These are phyloP conservation scores for Mus spretus DNA, from an alignment of 2,797 vertebrate species.

Conservation along the genomic window DNA sequence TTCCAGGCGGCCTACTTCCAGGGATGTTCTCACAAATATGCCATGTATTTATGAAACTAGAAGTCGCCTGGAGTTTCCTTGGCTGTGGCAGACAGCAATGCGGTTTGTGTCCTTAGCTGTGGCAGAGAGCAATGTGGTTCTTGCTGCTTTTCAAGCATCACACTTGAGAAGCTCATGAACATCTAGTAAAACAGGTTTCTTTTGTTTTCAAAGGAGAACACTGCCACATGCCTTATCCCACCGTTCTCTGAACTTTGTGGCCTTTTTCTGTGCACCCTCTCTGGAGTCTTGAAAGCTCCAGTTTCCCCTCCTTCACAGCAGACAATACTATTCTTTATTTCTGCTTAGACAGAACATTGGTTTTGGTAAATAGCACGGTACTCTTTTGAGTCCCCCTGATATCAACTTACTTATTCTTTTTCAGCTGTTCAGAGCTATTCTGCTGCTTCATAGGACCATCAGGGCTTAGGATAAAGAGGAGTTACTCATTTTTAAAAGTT, in stretches of 20 bases:
- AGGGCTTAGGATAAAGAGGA: not conserved
- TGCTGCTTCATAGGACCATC: not conserved
- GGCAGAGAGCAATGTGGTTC: not conserved
- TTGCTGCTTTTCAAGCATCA: not conserved
- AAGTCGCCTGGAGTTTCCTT: not conserved
- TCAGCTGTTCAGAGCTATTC: not conserved
- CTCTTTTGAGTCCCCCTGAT: not conserved
- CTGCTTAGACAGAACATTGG: not conserved
- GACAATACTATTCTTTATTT: not conserved
- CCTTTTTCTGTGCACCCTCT: not conserved
- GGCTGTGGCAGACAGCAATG: not conserved
- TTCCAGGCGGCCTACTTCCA: not conserved
- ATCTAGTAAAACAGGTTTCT: not conserved
- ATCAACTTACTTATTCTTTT: not conserved
- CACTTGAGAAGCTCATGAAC: not conserved
- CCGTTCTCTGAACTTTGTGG: not conserved
- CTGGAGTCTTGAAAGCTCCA: not conserved
- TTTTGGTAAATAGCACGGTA: not conserved
- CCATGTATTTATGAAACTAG: not conserved
- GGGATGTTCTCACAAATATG: not conserved
- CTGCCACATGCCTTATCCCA: too few species aligned
- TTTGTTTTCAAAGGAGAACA: not conserved
- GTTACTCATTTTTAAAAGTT: not conserved
- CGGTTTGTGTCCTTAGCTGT: not conserved
- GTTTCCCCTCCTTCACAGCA: accelerated